Percentiles rank a stretch among this genome's conserved stretches.
phyloP scores from a whole-genome alignment of 2,797 vertebrate species.

The Eulemur mongoz region DNA sequence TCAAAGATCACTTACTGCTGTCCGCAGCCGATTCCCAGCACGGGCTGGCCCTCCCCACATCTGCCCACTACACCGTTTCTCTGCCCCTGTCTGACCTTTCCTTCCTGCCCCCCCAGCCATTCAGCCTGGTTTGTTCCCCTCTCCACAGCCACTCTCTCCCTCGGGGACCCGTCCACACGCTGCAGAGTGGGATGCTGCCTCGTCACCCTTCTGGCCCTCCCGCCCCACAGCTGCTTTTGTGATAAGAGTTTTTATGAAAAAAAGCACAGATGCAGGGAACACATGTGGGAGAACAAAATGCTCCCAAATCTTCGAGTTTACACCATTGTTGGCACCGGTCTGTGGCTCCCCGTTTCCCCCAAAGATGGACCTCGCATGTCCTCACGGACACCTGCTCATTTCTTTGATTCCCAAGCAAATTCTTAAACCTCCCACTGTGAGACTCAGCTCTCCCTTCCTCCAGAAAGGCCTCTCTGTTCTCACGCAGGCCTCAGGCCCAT shows the following conservation, averaged over 20 bases:
- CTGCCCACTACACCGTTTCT: background rate
- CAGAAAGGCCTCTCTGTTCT: background rate
- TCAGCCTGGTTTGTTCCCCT: background rate
- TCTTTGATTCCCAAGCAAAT: background rate
- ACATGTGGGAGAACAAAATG: background rate
- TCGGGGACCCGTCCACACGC: background rate
- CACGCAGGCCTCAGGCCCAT: too few species aligned
- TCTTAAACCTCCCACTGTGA: background rate
- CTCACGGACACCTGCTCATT: background rate
- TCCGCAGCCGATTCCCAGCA: background rate
- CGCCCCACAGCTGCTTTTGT: background rate
- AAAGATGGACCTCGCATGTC: background rate
- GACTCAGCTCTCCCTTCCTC: background rate
- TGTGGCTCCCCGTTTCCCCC: background rate
- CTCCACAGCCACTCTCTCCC: background rate
- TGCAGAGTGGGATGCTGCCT: background rate
- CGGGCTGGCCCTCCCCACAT: fast-evolving
- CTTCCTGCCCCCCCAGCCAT: background rate
- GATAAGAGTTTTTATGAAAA: background rate
- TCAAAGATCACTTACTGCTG: fast-evolving
- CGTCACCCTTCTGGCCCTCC: background rate
- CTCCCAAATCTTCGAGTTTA: background rate
- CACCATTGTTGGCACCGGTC: background rate
- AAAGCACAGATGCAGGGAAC: background rate
- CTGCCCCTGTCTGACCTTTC: fast-evolving